A percentile compares a stretch with the other conserved stretches of the same genome.
phyloP scores from a whole-genome alignment of 2,113 vertebrate genomes.

The Perca fluviatilis region DNA sequence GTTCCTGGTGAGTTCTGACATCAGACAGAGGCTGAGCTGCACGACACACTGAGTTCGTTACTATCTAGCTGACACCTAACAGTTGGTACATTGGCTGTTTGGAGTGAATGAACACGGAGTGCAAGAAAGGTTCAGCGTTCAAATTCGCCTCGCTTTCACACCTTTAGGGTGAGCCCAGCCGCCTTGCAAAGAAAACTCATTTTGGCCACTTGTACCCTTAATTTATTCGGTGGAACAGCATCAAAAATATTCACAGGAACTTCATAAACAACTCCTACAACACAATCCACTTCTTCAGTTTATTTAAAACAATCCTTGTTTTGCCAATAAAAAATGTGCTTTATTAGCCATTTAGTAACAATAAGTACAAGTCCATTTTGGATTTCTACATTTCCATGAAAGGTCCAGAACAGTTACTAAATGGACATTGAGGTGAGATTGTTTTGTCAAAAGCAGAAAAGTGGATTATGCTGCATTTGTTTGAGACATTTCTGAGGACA shows the following conservation, averaged over 20 bases:
- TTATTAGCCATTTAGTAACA: not conserved
- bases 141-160: not conserved
- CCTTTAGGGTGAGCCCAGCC: not conserved
- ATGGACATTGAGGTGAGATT: not conserved
- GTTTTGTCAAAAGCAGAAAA: not conserved
- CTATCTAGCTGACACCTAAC: not conserved
- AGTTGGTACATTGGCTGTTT: not conserved
- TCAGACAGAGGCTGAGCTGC: no score
- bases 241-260: slow-evolving; percentile 3
- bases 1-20: not conserved
- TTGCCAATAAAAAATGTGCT: not conserved
- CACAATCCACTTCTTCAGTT: not conserved
- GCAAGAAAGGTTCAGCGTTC: not conserved
- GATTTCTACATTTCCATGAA: not conserved
- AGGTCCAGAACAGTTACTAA: not conserved
- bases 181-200: not conserved
- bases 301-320: not conserved
- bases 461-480: not conserved
- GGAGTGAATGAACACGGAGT: not conserved
- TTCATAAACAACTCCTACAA: not conserved
- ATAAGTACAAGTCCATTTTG: not conserved
- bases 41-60: not conserved
- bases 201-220: not conserved
- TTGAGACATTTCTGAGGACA: not conserved
- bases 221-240: not conserved